Base-by-base conservation (phyloP, 2,888 invertebrate genomes). In the Troglohyphantes excavatus region DNA sequence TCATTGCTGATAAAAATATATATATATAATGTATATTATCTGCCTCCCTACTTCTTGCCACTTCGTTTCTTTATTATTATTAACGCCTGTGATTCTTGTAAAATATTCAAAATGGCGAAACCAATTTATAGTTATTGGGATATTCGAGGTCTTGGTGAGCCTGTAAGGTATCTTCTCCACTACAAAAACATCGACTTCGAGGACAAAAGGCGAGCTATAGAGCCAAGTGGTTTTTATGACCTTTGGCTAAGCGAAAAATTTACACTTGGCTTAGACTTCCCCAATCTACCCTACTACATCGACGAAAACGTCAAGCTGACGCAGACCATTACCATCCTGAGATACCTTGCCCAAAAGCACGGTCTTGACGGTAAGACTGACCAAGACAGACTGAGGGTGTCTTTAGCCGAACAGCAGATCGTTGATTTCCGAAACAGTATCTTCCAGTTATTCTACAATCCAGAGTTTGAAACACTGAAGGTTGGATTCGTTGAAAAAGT, bases 181-280 rank as follows among this genome's bases (percentile, higher is more conserved):
- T 94, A 94, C 91, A 93, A 92, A 6, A 94, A 93, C 2, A 93
- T 93, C 59, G 93, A 94, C 0, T 94, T 93, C 92, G 93, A 93
- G 91, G 94, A 94, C 86, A 93, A 93, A 67, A 89, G 92, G 19
- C 94, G 94, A 90, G 11, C 19, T 9, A 2, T 39, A 26, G 92
- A 92, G 13, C 9, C n/a, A n/a, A n/a, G n/a, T n/a, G 33, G 33
- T 91, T 93, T 27, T n/a, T 13, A n/a, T 0, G 92, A 92, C 91
- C 93, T 92, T 23, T 90, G 90, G 90, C 9, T 43, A 46, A 39
- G 72, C 6, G 87, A 91, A 13, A 90, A 86, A 29, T 75, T 82
- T 33, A 68, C 89, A 0, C 91, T 93, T 9, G 93, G 92, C 1
- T 89, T 94, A 27, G 92, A 92, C 39, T 93, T 93, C 70, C 93